Conservation (phyloP, 2,888 invertebrate genomes). For the Plebejus anna region DNA sequence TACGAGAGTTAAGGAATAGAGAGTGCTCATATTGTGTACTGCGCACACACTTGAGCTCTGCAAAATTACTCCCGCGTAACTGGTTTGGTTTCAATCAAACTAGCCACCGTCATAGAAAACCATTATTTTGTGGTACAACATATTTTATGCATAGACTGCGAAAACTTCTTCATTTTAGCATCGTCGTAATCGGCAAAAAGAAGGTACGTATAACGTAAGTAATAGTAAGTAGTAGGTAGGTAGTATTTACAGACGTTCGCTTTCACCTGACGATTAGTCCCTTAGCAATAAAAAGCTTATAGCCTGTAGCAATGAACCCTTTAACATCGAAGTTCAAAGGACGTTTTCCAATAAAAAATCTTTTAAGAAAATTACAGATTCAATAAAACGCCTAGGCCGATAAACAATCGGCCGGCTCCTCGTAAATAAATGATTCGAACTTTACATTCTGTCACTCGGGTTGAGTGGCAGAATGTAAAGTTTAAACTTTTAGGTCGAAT, state of each 20-base stretch:
- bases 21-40: too few relatives aligned
- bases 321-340: background rate
- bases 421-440: slow-evolving; percentile 11
- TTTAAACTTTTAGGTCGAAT: slow-evolving; percentile 20
- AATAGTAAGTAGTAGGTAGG: too few relatives aligned
- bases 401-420: background rate
- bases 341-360: background rate
- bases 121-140: too few relatives aligned
- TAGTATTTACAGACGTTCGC: background rate
- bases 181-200: background rate
- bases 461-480: too few relatives aligned
- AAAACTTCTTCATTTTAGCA: background rate
- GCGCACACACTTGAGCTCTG: too few relatives aligned
- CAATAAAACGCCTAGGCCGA: background rate
- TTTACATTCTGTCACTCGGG: slow-evolving; percentile 7
- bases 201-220: too few relatives aligned
- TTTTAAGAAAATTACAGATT: slow-evolving; percentile 1
- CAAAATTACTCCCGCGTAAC: too few relatives aligned
- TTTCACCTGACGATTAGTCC: background rate
- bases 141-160: too few relatives aligned
- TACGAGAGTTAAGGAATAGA: too few relatives aligned
- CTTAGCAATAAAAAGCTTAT: background rate
- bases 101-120: too few relatives aligned
- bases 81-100: too few relatives aligned
- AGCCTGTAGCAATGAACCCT: background rate